Conservation (phyloP, 2,888 invertebrate species). For the Drosophila longiperda region DNA sequence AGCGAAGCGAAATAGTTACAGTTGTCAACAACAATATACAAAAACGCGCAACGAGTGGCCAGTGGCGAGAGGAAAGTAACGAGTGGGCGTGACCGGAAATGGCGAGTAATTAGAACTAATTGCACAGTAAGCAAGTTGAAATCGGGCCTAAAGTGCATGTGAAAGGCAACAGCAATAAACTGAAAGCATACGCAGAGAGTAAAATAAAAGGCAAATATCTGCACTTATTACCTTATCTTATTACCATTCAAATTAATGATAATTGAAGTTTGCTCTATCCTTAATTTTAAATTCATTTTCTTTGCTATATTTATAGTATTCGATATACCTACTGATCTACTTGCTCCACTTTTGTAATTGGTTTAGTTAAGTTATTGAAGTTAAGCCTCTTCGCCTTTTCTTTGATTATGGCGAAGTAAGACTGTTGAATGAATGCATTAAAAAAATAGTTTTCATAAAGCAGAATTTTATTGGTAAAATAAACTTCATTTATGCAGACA, state of each 20-base stretch:
- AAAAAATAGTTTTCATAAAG: background rate
- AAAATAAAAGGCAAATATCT: background rate
- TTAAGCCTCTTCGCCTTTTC: too few relatives aligned
- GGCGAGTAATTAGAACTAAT: constrained; percentile 76
- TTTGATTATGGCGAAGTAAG: background rate
- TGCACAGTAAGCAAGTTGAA: constrained; percentile 43
- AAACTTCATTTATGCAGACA: background rate
- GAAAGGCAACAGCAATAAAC: constrained; percentile 53
- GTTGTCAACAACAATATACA: constrained; percentile 30
- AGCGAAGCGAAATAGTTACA: constrained; percentile 24
- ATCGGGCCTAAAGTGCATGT: constrained; percentile 40
- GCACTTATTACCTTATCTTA: background rate
- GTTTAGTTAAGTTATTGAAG: background rate
- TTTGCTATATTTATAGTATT: background rate
- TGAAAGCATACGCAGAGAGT: background rate
- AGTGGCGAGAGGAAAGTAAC: constrained; percentile 12
- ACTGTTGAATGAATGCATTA: background rate
- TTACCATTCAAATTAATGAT: background rate
- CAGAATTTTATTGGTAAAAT: background rate
- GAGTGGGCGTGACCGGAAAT: constrained; percentile 71
- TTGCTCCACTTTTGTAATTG: background rate
- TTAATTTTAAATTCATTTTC: background rate
- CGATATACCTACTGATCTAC: background rate
- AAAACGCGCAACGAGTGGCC: background rate
- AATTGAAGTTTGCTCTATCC: background rate